Conservation (phyloP, 2,888 invertebrate genomes). For the Lasioglossum vierecki region DNA sequence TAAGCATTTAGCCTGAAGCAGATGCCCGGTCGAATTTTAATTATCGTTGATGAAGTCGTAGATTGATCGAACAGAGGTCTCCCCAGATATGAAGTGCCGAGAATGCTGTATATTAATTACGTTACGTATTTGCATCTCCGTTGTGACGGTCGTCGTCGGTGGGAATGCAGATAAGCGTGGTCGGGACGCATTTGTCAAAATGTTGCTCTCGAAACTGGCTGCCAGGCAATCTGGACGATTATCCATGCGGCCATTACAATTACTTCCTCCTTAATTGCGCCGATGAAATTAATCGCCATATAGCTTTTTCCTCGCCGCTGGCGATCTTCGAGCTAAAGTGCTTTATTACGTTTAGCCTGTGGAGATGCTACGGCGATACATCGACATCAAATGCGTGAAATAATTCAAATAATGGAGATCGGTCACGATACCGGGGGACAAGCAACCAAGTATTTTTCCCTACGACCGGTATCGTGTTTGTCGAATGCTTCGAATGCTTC, state of each 20-base stretch:
- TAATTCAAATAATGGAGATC: conserved; percentile 44
- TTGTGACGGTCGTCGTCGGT: conserved; percentile 53
- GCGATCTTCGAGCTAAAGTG: conserved; percentile 21
- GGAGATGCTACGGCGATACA: not conserved
- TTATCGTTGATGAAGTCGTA: conserved; percentile 24
- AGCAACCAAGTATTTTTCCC: not conserved
- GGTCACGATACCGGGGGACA: not conserved
- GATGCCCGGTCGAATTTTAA: conserved; percentile 11
- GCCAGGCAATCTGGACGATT: conserved; percentile 54
- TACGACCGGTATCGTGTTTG: not conserved
- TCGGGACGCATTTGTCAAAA: conserved; percentile 66
- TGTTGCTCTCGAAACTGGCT: conserved; percentile 19
- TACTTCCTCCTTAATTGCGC: conserved; percentile 71
- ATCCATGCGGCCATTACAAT: conserved; percentile 72
- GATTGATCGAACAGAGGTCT: conserved; percentile 32
- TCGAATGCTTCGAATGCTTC: not conserved
- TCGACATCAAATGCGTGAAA: conserved; percentile 23
- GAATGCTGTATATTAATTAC: conserved; percentile 59
- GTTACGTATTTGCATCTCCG: conserved; percentile 47
- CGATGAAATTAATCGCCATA: conserved; percentile 70
- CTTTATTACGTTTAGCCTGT: conserved; percentile 29
- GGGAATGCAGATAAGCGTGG: conserved; percentile 64
- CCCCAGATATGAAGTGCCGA: conserved; percentile 9
- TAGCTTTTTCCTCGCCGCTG: conserved; percentile 30
- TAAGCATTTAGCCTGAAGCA: not conserved